Percentiles rank a stretch among this genome's conserved stretches.
These are phyloP conservation scores for Tuta absoluta DNA, from an alignment of 2,888 invertebrate species.

Conservation along the genomic window DNA sequence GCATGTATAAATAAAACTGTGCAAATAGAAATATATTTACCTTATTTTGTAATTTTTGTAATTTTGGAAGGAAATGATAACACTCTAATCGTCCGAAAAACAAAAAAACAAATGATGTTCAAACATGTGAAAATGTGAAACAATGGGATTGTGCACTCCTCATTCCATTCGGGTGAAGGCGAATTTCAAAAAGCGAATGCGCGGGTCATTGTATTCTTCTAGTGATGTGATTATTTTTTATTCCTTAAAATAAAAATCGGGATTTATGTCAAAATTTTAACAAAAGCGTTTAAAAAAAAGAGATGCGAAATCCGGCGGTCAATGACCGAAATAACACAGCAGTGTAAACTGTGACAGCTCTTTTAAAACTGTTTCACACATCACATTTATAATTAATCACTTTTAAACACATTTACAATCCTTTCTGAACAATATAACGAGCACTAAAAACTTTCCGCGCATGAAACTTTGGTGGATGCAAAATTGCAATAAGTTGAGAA, in stretches of 20 bases:
- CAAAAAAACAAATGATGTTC: conserved; percentile 81
- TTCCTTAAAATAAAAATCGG: conserved; percentile 71
- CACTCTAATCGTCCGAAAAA: conserved; percentile 80
- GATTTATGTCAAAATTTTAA: conserved; percentile 61
- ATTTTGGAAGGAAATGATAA: conserved; percentile 80
- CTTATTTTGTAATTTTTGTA: conserved; percentile 80
- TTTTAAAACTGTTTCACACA: conserved; percentile 66
- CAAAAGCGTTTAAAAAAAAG: conserved; percentile 59
- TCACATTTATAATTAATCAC: conserved; percentile 71
- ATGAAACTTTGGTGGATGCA: conserved; percentile 76
- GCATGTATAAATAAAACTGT: conserved; percentile 31
- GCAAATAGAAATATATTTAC: conserved; percentile 65
- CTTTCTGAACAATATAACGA: conserved; percentile 55
- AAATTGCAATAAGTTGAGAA: conserved; percentile 82
- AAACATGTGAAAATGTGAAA: conserved; percentile 81
- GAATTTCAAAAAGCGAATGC: conserved; percentile 78
- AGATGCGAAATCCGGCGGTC: conserved; percentile 79
- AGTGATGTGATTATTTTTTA: conserved; percentile 70
- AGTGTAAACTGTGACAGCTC: conserved; percentile 71
- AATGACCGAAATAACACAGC: conserved; percentile 81
- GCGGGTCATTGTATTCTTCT: conserved; percentile 70
- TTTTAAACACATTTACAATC: conserved; percentile 67
- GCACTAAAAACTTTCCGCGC: conserved; percentile 77
- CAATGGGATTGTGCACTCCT: conserved; percentile 79
- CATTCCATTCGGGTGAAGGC: conserved; percentile 78